Base-by-base conservation (phyloP, 2,797 vertebrate species). In the Jordanella pulchra region DNA sequence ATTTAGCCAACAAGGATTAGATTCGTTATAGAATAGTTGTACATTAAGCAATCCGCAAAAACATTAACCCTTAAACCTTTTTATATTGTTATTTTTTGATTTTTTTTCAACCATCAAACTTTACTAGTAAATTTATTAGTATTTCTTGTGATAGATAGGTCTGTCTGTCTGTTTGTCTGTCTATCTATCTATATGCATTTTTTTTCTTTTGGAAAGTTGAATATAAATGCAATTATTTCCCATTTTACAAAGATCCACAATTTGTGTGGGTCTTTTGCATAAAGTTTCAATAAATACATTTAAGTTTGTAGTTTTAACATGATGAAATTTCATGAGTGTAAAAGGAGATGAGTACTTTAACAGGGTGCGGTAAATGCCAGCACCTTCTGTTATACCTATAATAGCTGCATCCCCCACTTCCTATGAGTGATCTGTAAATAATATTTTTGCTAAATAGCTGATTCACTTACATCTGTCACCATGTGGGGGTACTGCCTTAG, bases 1-100 rank as follows among this genome's bases (percentile, higher is more conserved):
- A 51, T 71, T 80, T 72, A 42, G 84, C 82, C 87, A 79, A 68
- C 63, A 61, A 69, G 61, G n/a, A 67, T 72, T 74, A 60, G 54
- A 69, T 42, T 56, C 79, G 61, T 66, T 11, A 32, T 13, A 2
- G 0, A 2, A 23, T 60, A 47, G n/a, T n/a, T n/a, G 6, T 32
- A 72, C 69, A 67, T 54, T 23, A 11, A 61, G 30, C 21, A 30
- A 10, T 3, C 10, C 69, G 30, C 66, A 65, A 64, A 63, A 78
- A 65, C 64, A 32, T 27, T 76, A 79, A 78, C 63, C 7, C 23
- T 13, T 42, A 42, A 42, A n/a, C n/a, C 1, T n/a, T 63, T 42
- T 63, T 15, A 56, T 23, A 61, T n/a, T 35, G 2, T 18, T 12
- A 12, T n/a, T 13, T 61, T 6, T 61, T 35, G 21, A 30, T 25